These are phyloP conservation scores for Lasius platythorax DNA, from an alignment of 2,888 invertebrate species.

Conservation along the genomic window DNA sequence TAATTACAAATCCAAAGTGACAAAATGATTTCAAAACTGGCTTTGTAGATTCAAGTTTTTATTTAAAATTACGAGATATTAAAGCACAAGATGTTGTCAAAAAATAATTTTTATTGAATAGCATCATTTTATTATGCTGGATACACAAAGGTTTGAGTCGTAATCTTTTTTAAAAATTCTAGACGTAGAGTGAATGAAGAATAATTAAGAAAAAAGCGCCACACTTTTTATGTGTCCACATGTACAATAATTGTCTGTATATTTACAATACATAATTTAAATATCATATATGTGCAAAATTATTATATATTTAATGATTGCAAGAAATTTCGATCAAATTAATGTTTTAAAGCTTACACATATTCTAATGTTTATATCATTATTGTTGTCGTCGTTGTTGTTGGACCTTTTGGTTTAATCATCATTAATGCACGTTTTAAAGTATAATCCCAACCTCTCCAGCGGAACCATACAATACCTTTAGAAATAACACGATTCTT, in stretches of 20 bases:
- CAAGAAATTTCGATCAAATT: constrained; percentile 27
- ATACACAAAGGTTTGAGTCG: constrained; percentile 7
- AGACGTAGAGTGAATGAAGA: constrained; percentile 7
- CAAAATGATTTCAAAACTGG: not conserved
- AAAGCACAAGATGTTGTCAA: not conserved
- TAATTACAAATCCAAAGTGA: too few relatives aligned
- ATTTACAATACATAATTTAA: constrained; percentile 34
- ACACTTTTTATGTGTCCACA: not conserved
- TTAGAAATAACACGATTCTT: constrained; percentile 56
- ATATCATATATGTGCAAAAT: constrained; percentile 23
- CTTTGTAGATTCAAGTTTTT: not conserved
- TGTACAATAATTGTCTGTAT: constrained; percentile 7
- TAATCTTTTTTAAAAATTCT: not conserved
- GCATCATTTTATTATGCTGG: constrained; percentile 9
- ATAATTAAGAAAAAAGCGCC: not conserved
- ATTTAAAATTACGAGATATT: constrained; percentile 2
- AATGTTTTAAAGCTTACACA: constrained; percentile 11
- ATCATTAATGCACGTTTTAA: constrained; percentile 96
- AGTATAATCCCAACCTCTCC: constrained; percentile 98
- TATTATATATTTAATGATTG: constrained; percentile 26
- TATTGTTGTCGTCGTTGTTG: constrained; percentile 74
- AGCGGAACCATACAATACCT: constrained; percentile 98
- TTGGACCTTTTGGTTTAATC: constrained; percentile 93
- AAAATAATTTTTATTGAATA: constrained; percentile 32
- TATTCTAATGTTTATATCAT: constrained; percentile 18